Conservation (phyloP, 2,113 vertebrate genomes). For the Reinhardtius hippoglossoides region DNA sequence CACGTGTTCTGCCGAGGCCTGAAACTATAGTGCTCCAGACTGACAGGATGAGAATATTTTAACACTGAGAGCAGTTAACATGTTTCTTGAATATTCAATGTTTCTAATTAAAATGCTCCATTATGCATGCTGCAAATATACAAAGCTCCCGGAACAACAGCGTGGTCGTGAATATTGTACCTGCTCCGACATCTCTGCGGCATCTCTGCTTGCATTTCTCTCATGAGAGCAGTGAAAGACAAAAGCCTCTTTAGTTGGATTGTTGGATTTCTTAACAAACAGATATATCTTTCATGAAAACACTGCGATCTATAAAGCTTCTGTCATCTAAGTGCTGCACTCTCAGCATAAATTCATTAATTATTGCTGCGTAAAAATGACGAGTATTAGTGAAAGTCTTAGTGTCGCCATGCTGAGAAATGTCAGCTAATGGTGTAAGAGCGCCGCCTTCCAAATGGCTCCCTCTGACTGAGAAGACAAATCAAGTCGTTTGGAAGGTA, state of each 20-base stretch:
- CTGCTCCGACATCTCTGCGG: neutral
- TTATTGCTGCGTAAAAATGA: slow-evolving; percentile 41
- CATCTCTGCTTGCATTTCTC: slow-evolving; percentile 15
- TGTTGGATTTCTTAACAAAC: slow-evolving; percentile 18
- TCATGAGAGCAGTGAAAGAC: slow-evolving; percentile 23
- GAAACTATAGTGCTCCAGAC: slow-evolving; percentile 26
- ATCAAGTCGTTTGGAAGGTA: slow-evolving; percentile 55
- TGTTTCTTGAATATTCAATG: slow-evolving; percentile 21
- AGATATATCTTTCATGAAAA: slow-evolving; percentile 16
- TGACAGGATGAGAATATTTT: slow-evolving; percentile 36
- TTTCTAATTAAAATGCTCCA: slow-evolving; percentile 46
- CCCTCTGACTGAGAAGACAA: slow-evolving; percentile 52
- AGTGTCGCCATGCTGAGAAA: slow-evolving; percentile 23
- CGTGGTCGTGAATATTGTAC: slow-evolving; percentile 24
- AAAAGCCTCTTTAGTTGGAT: slow-evolving; percentile 21
- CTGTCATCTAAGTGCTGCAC: slow-evolving; percentile 14
- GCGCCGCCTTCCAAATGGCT: slow-evolving; percentile 29
- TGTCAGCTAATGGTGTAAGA: slow-evolving; percentile 52
- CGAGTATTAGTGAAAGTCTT: slow-evolving; percentile 35
- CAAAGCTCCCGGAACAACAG: slow-evolving; percentile 39
- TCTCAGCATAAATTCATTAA: slow-evolving; percentile 11
- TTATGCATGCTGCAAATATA: slow-evolving; percentile 47
- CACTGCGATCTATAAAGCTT: neutral
- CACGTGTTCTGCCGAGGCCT: slow-evolving; percentile 27
- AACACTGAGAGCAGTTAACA: slow-evolving; percentile 33